Base-by-base conservation (phyloP, 30 jellyfish, hydroid and myxozoan genomes). In the Hydractinia symbiolongicarpus region DNA sequence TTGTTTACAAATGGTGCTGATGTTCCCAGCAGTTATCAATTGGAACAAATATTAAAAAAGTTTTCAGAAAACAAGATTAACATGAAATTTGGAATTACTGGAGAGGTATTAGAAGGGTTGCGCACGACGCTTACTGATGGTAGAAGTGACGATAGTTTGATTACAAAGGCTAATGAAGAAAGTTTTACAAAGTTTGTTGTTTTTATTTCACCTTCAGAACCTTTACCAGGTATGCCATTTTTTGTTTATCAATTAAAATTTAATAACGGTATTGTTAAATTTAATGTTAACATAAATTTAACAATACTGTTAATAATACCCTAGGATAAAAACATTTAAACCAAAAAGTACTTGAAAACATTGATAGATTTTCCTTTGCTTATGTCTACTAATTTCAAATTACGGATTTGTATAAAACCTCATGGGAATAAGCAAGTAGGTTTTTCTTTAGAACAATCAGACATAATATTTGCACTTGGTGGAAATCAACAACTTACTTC, bases 61-160 rank as follows among this genome's bases (percentile, higher is more conserved):
- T 71, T n/a, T 15, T 6, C 11, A 20, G 17, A 5, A 50, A 71
- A 71, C 5, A 53, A 7, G 5, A 71, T 71, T 58, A 71, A 19
- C 17, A 55, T 71, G 11, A 71, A 71, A 60, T 71, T 71, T 50
- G 80, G 80, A 20, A 71, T 71, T 6, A 7, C 15, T 71, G 80
- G 80, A 19, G 61, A 71, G 51, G 17, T 50, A 71, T 19, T 68
- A 8, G 14, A 30, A 20, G 17, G 5, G 0, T 71, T 71, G 30
- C 60, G 55, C 9, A 8, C 1, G 9, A 19, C 8, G 4, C 61
- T 71, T 30, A 49, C 53, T 9, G 51, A 71, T 19, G 80, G 80
- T 5, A 6, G 80, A 50, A n/a, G 44, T 50, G 30, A 55, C 8
- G 80, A 71, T 53, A 30, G n/a, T 5, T 58, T 71, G 4, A 60